Percentiles rank a stretch among this genome's conserved stretches.
Evolutionary conservation across 2,797 vertebrate genomes (phyloP).

Genomic region (Hafferia zeledoni): DNA sequence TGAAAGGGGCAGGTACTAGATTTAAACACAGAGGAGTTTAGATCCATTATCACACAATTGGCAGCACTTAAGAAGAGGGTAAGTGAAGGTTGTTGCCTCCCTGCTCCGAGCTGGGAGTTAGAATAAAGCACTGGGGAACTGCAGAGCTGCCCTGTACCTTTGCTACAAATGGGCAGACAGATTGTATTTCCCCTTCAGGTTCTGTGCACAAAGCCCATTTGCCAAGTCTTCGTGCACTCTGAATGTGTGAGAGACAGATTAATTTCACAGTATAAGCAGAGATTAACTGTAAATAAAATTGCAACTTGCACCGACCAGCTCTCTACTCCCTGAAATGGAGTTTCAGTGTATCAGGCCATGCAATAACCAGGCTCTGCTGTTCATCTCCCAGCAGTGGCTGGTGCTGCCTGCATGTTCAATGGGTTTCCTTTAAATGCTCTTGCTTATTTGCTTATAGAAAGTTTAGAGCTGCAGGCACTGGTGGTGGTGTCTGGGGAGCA

Average conservation of each 20-base stretch:
- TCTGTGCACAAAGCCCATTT: slow-evolving; percentile 36
- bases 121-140: neutral
- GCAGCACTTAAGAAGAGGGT: neutral
- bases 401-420: slow-evolving; percentile 35
- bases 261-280: slow-evolving; percentile 64
- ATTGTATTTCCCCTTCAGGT: slow-evolving; percentile 17
- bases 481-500: neutral
- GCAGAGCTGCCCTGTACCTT: neutral
- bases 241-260: slow-evolving; percentile 59
- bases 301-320: neutral
- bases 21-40: neutral
- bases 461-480: neutral
- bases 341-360: slow-evolving; percentile 7
- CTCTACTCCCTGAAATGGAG: slow-evolving; percentile 38
- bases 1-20: neutral
- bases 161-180: neutral
- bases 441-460: slow-evolving; percentile 23
- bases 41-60: neutral
- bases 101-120: neutral
- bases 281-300: slow-evolving; percentile 71
- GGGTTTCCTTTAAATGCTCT: slow-evolving; percentile 8
- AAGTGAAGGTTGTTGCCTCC: neutral
- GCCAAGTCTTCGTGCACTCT: neutral
- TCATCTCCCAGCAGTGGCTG: neutral
- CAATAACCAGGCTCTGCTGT: neutral